phyloP scores from a whole-genome alignment of 1,140 invertebrate species.

The Drosophila pruinosa region DNA sequence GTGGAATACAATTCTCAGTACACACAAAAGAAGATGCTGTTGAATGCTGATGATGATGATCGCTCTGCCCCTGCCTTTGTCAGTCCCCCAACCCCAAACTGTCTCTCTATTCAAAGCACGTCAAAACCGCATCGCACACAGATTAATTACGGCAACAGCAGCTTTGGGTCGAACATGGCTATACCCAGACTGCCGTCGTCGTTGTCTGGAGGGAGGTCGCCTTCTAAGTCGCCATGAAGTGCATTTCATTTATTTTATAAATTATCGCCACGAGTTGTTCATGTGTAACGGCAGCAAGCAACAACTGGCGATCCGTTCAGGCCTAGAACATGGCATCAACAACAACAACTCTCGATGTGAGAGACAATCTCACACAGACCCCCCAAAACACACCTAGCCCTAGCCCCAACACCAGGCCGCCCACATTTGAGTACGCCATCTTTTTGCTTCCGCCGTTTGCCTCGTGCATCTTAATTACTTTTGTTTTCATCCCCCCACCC shows the following conservation, averaged over 20 bases:
- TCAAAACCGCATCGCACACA: conserved; percentile 67
- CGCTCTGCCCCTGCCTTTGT: conserved; percentile 1
- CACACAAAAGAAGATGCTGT: conserved; percentile 54
- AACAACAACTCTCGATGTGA: not conserved
- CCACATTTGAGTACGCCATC: conserved; percentile 63
- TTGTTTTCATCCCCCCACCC: conserved; percentile 22
- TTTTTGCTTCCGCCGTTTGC: conserved; percentile 75
- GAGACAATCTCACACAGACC: conserved; percentile 25
- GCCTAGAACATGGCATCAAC: not conserved
- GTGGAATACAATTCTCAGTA: conserved; percentile 21
- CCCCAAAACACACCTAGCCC: not conserved
- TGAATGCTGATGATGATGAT: conserved; percentile 55
- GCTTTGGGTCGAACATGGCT: conserved; percentile 50
- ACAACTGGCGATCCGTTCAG: not conserved
- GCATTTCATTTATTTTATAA: conserved; percentile 79
- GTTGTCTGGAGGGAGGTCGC: conserved; percentile 24
- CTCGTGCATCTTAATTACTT: conserved; percentile 79
- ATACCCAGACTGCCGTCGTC: conserved; percentile 9
- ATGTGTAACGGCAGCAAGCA: conserved; percentile 59
- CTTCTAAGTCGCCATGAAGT: conserved; percentile 66
- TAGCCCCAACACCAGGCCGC: conserved; percentile 33
- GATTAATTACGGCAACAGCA: conserved; percentile 65
- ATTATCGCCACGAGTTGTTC: conserved; percentile 80
- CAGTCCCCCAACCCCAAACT: not conserved
- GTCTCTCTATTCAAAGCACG: conserved; percentile 70